Percentiles rank a stretch among this genome's conserved stretches.
Evolutionary conservation across 2,797 vertebrate genomes (phyloP).

Genomic region (Propithecus deckenii): DNA sequence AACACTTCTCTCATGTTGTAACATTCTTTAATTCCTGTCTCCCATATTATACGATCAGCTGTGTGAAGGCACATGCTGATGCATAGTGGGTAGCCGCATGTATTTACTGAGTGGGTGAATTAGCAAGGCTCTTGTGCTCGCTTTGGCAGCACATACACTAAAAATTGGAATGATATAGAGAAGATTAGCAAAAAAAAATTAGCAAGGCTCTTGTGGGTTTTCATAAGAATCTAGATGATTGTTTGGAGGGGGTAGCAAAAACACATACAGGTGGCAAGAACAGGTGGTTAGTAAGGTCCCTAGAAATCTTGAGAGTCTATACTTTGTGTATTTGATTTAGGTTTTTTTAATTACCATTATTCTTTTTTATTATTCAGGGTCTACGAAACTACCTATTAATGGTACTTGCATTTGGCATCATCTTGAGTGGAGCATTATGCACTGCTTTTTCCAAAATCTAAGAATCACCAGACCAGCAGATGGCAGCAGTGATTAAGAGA

Average conservation of each 20-base stretch:
- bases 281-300: background rate
- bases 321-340: background rate
- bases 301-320: background rate
- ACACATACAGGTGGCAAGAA: background rate
- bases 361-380: slow-evolving; percentile 84
- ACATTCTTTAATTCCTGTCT: background rate
- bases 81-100: no score
- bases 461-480: slow-evolving; percentile 79
- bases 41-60: fast-evolving
- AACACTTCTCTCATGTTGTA: background rate
- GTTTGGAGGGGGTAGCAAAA: background rate
- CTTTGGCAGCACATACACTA: no score
- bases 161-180: no score
- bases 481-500: slow-evolving; percentile 76
- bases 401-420: slow-evolving; percentile 85
- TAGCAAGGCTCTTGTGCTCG: background rate
- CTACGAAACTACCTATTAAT: slow-evolving; percentile 88
- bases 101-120: background rate
- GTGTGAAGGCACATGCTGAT: background rate
- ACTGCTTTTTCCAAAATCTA: slow-evolving; percentile 91
- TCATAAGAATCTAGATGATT: background rate
- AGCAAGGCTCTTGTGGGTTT: background rate
- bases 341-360: background rate
- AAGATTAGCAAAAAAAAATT: background rate
- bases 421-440: slow-evolving; percentile 89